Percentiles rank a stretch among this genome's conserved stretches.
Conservation (phyloP, 2,797 vertebrate genomes). For the Esox masquinongy region DNA sequence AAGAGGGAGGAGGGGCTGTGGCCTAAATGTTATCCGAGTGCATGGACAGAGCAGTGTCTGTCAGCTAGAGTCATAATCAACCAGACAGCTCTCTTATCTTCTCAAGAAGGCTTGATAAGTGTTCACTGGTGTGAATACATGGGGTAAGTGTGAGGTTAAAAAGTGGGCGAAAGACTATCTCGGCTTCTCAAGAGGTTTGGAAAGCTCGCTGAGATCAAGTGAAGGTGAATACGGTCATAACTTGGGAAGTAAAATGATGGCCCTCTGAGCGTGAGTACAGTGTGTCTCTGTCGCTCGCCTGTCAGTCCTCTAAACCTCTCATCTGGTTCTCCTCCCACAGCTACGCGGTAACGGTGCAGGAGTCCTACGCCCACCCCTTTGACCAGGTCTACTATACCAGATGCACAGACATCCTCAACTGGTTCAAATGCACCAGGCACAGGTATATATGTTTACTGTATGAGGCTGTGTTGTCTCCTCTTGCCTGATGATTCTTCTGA, state of each 20-base stretch:
- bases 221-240: too few relatives aligned
- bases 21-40: neutral
- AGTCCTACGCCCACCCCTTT: conserved; percentile 91
- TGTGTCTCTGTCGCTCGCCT: neutral
- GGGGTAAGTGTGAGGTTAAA: too few relatives aligned
- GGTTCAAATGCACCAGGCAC: conserved; percentile 95
- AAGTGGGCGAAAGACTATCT: too few relatives aligned
- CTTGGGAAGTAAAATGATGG: too few relatives aligned
- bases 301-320: neutral
- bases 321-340: conserved; percentile 58
- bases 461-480: too few relatives aligned
- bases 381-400: conserved; percentile 95
- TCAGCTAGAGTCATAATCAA: too few relatives aligned
- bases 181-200: too few relatives aligned
- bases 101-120: too few relatives aligned
- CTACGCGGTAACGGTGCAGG: conserved; percentile 92
- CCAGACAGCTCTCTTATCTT: too few relatives aligned
- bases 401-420: conserved; percentile 95
- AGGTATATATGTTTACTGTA: conserved; percentile 65
- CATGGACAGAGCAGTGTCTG: neutral
- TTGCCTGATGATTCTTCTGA: too few relatives aligned
- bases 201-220: too few relatives aligned
- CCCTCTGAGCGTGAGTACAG: neutral
- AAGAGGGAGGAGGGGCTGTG: neutral
- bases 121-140: too few relatives aligned